Evolutionary conservation across 2,113 vertebrate species (phyloP).

Genomic region (Oophaga pumilio): DNA sequence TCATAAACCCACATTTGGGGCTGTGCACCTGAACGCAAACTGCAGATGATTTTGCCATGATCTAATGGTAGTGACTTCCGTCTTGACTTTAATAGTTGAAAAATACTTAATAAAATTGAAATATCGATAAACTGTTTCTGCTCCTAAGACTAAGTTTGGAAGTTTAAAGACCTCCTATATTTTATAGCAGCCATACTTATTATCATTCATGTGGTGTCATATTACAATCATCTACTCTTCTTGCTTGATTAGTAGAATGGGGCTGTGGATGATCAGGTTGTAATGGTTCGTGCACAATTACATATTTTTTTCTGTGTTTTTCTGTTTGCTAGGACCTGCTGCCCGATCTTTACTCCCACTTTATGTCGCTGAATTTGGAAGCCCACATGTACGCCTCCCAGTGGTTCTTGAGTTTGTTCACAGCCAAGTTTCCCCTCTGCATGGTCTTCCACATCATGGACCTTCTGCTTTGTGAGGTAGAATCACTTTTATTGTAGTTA

Average conservation of each 20-base stretch:
- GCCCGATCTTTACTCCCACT: conserved; percentile 89
- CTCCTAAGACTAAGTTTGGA: too few species aligned
- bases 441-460: conserved; percentile 99
- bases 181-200: too few species aligned
- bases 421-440: conserved; percentile 98
- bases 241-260: neutral
- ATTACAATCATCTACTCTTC: too few species aligned
- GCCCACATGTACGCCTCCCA: conserved; percentile 99
- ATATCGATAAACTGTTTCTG: too few species aligned
- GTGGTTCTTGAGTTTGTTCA: conserved; percentile 98
- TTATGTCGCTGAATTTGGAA: conserved; percentile 89
- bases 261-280: neutral
- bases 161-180: too few species aligned
- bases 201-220: neutral
- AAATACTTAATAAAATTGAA: too few species aligned
- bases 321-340: conserved; percentile 82
- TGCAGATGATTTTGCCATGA: too few species aligned
- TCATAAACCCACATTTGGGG: too few species aligned
- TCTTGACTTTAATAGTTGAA: too few species aligned
- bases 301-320: conserved; percentile 38
- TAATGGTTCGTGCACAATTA: neutral
- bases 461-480: conserved; percentile 95
- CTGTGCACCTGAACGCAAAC: too few species aligned
- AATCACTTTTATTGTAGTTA: too few species aligned
- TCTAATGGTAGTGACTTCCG: too few species aligned